Conservation (phyloP, 1,140 invertebrate genomes). For the Tenebrio molitor region DNA sequence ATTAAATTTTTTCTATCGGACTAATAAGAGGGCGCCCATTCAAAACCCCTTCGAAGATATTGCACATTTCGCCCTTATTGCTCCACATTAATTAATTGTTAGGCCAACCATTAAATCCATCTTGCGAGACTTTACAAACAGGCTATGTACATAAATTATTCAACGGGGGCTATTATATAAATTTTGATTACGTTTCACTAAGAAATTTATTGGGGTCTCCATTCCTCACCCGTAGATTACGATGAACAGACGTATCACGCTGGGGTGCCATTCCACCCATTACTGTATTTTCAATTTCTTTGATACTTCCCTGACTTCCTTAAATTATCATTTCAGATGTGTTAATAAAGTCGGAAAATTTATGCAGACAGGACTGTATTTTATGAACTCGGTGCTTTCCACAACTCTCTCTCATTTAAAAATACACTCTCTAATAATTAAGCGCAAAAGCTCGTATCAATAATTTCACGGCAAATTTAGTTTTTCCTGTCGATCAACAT, state of each 20-base stretch:
- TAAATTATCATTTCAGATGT: constrained; percentile 2
- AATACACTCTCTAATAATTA: no score
- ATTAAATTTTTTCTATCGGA: constrained; percentile 30
- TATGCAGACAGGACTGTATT: no score
- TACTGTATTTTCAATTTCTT: constrained; percentile 13
- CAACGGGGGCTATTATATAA: constrained; percentile 12
- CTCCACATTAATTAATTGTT: no score
- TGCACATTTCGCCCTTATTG: no score
- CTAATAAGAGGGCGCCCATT: constrained; percentile 3
- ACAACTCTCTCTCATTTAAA: no score
- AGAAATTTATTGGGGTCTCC: constrained; percentile 37
- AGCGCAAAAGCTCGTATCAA: no score
- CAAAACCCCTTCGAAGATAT: constrained; percentile 3
- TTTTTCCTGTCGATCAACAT: no score
- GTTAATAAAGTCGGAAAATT: background rate
- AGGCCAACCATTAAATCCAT: background rate
- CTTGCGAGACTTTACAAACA: background rate
- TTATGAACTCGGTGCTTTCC: no score
- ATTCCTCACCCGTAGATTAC: constrained; percentile 32
- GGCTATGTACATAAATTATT: constrained; percentile 27
- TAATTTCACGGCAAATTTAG: no score
- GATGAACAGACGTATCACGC: constrained; percentile 13
- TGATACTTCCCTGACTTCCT: background rate
- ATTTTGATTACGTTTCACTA: constrained; percentile 36
- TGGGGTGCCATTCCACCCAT: constrained; percentile 3